These are phyloP conservation scores for Alligator mississippiensis DNA, from an alignment of 2,113 vertebrate genomes.

Conservation along the genomic window DNA sequence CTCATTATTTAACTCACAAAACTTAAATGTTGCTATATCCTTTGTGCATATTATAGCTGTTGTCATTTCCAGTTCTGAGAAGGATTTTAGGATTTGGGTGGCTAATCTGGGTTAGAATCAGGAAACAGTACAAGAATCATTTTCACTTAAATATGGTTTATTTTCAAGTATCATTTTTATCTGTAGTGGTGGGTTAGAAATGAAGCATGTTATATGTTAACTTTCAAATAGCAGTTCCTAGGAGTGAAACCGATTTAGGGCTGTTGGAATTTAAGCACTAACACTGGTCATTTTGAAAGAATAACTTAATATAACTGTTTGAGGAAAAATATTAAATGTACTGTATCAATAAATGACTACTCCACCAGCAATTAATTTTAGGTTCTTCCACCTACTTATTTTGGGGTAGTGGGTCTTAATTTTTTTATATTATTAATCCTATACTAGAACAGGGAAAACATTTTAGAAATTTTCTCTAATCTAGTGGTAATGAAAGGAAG, in stretches of 20 bases:
- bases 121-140: accelerated
- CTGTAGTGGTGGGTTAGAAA: neutral
- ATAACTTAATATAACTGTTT: neutral
- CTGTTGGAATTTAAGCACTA: neutral
- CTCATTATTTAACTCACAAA: neutral
- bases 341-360: neutral
- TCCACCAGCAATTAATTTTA: neutral
- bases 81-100: neutral
- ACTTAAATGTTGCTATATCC: neutral
- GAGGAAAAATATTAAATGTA: neutral
- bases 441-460: accelerated
- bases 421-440: neutral
- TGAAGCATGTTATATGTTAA: neutral
- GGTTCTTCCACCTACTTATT: neutral
- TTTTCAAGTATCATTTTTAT: too few relatives aligned
- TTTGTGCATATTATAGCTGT: neutral
- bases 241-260: neutral
- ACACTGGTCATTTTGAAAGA: neutral
- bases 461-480: neutral
- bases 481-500: neutral
- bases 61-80: neutral
- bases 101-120: neutral
- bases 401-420: neutral
- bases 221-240: neutral
- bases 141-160: neutral